phyloP scores from a whole-genome alignment of 2,797 vertebrate species.

The Pelochelys cantorii region DNA sequence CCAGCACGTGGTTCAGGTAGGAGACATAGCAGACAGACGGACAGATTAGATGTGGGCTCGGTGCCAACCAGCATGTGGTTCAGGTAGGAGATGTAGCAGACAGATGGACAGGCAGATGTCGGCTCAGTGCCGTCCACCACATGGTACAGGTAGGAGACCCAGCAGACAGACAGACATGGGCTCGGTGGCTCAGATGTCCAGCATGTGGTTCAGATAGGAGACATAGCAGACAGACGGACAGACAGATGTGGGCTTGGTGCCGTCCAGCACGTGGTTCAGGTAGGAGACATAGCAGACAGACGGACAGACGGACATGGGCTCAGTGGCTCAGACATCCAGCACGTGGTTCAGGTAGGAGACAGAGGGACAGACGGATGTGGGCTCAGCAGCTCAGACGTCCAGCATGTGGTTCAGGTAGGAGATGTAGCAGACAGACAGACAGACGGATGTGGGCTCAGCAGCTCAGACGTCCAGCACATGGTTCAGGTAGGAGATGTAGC shows the following conservation, averaged over 20 bases:
- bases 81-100: not conserved
- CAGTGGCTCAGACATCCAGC: not conserved
- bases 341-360: not conserved
- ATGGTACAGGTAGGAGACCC: too few species aligned
- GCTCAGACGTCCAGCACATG: not conserved
- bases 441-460: not conserved
- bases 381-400: constrained; percentile 75
- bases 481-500: not conserved
- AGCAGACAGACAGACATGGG: too few species aligned
- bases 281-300: constrained; percentile 78
- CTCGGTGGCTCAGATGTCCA: not conserved
- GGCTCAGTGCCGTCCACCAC: constrained; percentile 75
- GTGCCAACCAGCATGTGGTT: not conserved
- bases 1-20: too few species aligned
- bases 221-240: accelerated
- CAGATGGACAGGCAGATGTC: not conserved
- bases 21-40: too few species aligned
- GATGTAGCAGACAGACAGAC: too few species aligned
- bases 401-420: too few species aligned
- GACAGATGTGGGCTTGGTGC: not conserved
- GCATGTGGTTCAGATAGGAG: not conserved
- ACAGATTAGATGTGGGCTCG: not conserved
- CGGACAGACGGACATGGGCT: not conserved
- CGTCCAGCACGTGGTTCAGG: constrained; percentile 72
- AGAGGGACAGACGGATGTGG: not conserved